Evolutionary conservation across 2,113 vertebrate species (phyloP).

Genomic region (Oreochromis aureus): DNA sequence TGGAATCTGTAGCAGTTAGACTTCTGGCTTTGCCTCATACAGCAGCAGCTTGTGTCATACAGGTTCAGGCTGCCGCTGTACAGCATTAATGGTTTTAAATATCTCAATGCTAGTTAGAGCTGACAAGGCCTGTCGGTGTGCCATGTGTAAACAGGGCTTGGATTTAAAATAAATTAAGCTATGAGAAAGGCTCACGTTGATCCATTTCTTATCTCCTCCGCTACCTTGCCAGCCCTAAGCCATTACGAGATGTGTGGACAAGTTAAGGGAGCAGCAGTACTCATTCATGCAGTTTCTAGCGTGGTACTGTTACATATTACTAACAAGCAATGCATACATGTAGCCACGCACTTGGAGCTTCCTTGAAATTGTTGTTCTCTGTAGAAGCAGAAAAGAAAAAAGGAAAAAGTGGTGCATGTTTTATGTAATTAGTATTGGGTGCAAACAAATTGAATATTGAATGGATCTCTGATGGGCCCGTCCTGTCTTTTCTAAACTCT

Average conservation of each 20-base stretch:
- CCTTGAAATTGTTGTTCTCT: slow-evolving; percentile 40
- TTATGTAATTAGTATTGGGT: slow-evolving; percentile 71
- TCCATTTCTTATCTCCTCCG: slow-evolving; percentile 69
- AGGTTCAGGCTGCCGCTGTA: slow-evolving; percentile 32
- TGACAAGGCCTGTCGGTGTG: slow-evolving; percentile 54
- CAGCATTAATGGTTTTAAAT: slow-evolving; percentile 60
- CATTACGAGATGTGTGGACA: slow-evolving; percentile 50
- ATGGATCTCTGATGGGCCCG: slow-evolving; percentile 44
- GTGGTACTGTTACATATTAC: not conserved
- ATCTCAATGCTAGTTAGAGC: slow-evolving; percentile 59
- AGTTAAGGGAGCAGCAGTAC: slow-evolving; percentile 21
- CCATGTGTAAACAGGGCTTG: slow-evolving; percentile 62
- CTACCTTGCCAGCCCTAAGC: slow-evolving; percentile 63
- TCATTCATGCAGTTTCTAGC: slow-evolving; percentile 16
- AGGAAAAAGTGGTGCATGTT: slow-evolving; percentile 59
- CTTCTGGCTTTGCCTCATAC: slow-evolving; percentile 40
- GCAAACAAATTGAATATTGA: slow-evolving; percentile 68
- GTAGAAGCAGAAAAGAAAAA: slow-evolving; percentile 20
- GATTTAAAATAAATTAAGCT: slow-evolving; percentile 74
- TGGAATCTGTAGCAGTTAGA: slow-evolving; percentile 23
- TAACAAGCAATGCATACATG: not conserved
- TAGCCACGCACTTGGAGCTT: slow-evolving; percentile 5
- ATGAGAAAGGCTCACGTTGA: slow-evolving; percentile 72
- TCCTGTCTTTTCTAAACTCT: slow-evolving; percentile 40
- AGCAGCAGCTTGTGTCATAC: slow-evolving; percentile 48